Evolutionary conservation across 2,797 vertebrate species (phyloP).

Genomic region (Enteromius radiatus): DNA sequence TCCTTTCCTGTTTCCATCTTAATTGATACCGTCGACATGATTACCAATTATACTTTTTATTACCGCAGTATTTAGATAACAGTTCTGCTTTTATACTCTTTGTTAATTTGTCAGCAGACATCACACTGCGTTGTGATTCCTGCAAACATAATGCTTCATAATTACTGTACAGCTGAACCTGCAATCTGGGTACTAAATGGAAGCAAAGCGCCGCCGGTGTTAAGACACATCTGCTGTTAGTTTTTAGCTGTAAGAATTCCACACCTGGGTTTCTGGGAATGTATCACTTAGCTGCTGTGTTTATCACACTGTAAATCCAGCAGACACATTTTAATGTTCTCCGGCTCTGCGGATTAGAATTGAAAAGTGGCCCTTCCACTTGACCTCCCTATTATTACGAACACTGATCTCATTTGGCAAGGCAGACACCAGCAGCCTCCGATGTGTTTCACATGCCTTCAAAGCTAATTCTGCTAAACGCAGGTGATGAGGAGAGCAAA

Average conservation of each 20-base stretch:
- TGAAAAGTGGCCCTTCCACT: conserved; percentile 81
- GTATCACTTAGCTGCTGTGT: conserved; percentile 6
- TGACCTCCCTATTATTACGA: conserved; percentile 84
- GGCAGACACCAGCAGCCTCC: conserved; percentile 77
- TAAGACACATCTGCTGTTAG: conserved; percentile 11
- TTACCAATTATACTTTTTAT: conserved; percentile 37
- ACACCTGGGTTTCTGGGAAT: conserved; percentile 28
- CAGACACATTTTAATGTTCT: conserved; percentile 59
- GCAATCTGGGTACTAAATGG: conserved; percentile 37
- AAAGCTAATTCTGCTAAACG: conserved; percentile 78
- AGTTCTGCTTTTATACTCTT: conserved; percentile 33
- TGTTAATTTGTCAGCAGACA: conserved; percentile 41
- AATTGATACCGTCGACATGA: conserved; percentile 36
- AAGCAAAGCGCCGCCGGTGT: conserved; percentile 25
- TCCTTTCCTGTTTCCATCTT: conserved; percentile 21
- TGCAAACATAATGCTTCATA: conserved; percentile 46
- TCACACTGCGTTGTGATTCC: conserved; percentile 45
- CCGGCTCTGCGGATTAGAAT: conserved; percentile 77
- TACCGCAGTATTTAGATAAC: conserved; percentile 42
- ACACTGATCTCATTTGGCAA: conserved; percentile 86
- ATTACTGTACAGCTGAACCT: conserved; percentile 50
- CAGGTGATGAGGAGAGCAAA: conserved; percentile 71
- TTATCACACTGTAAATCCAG: conserved; percentile 49
- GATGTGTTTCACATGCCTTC: conserved; percentile 79
- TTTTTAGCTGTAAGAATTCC: background rate